These are phyloP conservation scores for Urechis unicinctus DNA, from an alignment of 2,888 invertebrate species.

Conservation along the genomic window DNA sequence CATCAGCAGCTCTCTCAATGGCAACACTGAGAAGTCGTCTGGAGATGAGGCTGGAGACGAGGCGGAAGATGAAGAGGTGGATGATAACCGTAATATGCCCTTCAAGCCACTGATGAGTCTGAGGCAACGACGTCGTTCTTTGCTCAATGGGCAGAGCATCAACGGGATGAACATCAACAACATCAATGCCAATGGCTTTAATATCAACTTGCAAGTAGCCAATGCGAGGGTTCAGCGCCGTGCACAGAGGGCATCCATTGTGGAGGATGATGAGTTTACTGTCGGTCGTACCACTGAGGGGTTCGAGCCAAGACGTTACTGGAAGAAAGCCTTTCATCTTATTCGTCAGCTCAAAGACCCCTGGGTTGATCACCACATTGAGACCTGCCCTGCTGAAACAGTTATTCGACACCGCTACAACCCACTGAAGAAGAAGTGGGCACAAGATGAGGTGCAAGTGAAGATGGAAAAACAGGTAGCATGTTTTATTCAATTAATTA, in stretches of 20 bases:
- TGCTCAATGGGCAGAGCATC: not conserved
- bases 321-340: constrained; percentile 4
- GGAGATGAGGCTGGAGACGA: not conserved
- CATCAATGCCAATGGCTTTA: not conserved
- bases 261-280: too few relatives aligned
- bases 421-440: constrained; percentile 54
- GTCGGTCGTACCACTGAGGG: not conserved
- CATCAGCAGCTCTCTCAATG: too few relatives aligned
- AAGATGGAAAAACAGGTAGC: constrained; percentile 53
- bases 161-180: not conserved
- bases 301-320: not conserved
- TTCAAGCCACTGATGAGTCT: not conserved
- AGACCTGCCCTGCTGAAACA: constrained; percentile 49
- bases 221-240: not conserved
- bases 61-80: not conserved
- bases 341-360: constrained; percentile 48
- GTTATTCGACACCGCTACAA: constrained; percentile 55
- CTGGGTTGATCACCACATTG: constrained; percentile 54
- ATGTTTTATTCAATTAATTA: not conserved
- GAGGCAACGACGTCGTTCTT: not conserved
- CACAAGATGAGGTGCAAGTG: constrained; percentile 53
- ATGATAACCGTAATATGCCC: too few relatives aligned
- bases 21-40: not conserved
- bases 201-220: too few relatives aligned
- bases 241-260: not conserved